phyloP scores from a whole-genome alignment of 2,113 vertebrate species.

The Actenoides lindsayi region DNA sequence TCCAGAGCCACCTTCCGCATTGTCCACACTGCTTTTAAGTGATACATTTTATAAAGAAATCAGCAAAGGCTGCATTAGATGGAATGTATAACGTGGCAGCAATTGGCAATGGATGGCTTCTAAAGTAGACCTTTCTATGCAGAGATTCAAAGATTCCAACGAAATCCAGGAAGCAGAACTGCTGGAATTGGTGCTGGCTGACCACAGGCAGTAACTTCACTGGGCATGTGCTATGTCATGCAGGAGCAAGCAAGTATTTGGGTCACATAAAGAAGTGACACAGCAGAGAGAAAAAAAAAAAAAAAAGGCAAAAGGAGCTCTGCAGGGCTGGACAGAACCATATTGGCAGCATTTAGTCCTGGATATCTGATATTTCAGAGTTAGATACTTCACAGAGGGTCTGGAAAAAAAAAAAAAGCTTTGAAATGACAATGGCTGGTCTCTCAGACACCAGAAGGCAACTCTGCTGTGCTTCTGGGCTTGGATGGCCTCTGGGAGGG shows the following conservation, averaged over 20 bases:
- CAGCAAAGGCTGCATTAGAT: not conserved
- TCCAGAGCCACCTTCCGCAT: not conserved
- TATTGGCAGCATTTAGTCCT: not conserved
- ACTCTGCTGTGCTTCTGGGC: too few relatives aligned
- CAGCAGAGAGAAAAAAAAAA: not conserved
- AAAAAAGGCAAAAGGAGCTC: not conserved
- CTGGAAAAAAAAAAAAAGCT: not conserved
- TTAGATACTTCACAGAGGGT: not conserved
- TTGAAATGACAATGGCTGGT: not conserved
- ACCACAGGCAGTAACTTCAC: not conserved
- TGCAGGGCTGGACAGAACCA: not conserved
- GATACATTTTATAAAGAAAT: not conserved
- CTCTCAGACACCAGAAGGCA: not conserved
- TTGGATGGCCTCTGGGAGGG: not conserved
- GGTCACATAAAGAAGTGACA: not conserved
- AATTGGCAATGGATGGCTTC: not conserved
- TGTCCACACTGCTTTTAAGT: not conserved
- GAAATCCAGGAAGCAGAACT: not conserved
- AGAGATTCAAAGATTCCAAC: not conserved
- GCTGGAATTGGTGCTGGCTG: not conserved
- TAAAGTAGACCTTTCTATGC: not conserved
- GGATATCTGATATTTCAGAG: not conserved
- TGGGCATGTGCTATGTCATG: accelerated
- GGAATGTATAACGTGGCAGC: not conserved
- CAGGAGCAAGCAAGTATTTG: not conserved